Evolutionary conservation across 2,113 vertebrate species (phyloP).

Genomic region (Bufo gargarizans): DNA sequence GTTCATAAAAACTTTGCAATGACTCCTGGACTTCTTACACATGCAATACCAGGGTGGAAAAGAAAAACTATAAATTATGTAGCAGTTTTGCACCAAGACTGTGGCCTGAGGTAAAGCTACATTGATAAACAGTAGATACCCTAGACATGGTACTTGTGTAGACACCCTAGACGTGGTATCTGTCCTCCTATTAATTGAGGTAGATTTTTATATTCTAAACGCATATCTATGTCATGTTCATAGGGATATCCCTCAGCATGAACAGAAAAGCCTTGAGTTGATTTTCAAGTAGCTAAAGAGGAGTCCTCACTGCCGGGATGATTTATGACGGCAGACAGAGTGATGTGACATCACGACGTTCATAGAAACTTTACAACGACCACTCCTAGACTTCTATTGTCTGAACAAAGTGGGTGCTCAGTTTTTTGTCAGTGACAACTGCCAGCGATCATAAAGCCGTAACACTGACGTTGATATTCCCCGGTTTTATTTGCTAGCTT

Average conservation of each 20-base stretch:
- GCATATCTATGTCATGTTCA: not conserved
- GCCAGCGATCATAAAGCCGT: slow-evolving; percentile 7
- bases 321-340: slow-evolving; percentile 43
- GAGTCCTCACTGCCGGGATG: not conserved
- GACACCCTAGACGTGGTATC: not conserved
- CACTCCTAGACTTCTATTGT: not conserved
- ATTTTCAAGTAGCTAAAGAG: not conserved
- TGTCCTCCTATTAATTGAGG: not conserved
- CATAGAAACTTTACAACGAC: slow-evolving; percentile 28
- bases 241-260: not conserved
- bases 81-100: too few relatives aligned
- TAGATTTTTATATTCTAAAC: not conserved
- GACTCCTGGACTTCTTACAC: not conserved
- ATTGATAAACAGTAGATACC: too few relatives aligned
- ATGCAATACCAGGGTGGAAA: too few relatives aligned
- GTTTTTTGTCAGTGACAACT: slow-evolving; percentile 45
- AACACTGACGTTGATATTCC: slow-evolving; percentile 30
- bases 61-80: too few relatives aligned
- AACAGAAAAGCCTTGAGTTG: not conserved
- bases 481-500: slow-evolving; percentile 61
- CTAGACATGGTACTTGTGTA: too few relatives aligned
- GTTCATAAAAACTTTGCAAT: slow-evolving; percentile 17
- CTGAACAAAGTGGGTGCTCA: slow-evolving; percentile 7
- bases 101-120: too few relatives aligned
- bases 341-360: slow-evolving; percentile 6